phyloP scores from a whole-genome alignment of 2,797 vertebrate genomes.

The Philypnodon macrostomus region DNA sequence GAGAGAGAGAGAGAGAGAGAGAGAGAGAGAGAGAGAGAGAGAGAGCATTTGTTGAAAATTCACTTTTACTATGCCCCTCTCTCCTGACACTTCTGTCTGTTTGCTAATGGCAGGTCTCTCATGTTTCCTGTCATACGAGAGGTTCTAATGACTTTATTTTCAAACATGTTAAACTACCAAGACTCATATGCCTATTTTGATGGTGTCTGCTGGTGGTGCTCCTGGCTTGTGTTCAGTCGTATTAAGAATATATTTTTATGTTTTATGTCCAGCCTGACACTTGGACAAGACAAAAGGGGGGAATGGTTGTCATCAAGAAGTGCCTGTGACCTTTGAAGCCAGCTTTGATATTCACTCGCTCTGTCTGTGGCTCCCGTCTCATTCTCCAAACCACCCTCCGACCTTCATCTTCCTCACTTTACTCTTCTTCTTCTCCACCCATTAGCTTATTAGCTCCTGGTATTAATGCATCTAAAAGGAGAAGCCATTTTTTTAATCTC shows the following conservation, averaged over 20 bases:
- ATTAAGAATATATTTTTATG: constrained; percentile 36
- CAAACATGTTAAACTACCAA: too few relatives aligned
- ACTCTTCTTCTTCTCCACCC: constrained; percentile 12
- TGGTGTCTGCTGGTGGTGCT: constrained; percentile 11
- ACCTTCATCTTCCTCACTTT: constrained; percentile 46
- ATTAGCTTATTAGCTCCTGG: constrained; percentile 35
- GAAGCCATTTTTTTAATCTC: constrained; percentile 1
- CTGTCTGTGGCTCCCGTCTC: constrained; percentile 12
- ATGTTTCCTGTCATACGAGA: constrained; percentile 14
- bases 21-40: too few relatives aligned
- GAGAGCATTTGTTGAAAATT: too few relatives aligned
- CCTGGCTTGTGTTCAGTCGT: constrained; percentile 51
- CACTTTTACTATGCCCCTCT: too few relatives aligned
- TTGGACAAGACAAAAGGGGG: constrained; percentile 57
- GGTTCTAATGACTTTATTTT: too few relatives aligned
- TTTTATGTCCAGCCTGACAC: constrained; percentile 58
- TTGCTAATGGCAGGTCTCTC: too few relatives aligned
- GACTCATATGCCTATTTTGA: not conserved
- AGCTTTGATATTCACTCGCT: constrained; percentile 62
- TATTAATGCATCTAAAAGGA: constrained; percentile 19
- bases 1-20: too few relatives aligned
- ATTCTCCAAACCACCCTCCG: constrained; percentile 8
- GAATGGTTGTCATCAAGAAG: constrained; percentile 69
- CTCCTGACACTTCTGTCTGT: constrained; percentile 3
- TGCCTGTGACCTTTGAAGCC: constrained; percentile 71